phyloP scores from a whole-genome alignment of 2,888 invertebrate species.

The Ophioninae sp. region DNA sequence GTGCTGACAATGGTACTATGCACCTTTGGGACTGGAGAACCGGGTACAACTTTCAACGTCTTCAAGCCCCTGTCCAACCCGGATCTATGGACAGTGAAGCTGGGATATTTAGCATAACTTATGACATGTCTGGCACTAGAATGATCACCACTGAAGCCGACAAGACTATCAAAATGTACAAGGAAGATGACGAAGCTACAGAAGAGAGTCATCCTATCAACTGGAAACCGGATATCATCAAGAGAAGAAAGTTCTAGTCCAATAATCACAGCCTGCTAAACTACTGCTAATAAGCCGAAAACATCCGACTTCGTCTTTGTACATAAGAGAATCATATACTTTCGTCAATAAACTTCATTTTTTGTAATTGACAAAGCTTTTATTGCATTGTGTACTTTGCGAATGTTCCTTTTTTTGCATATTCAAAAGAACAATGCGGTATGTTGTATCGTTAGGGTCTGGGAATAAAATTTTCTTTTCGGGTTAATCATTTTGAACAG shows the following conservation, averaged over 20 bases:
- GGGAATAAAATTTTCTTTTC: no score
- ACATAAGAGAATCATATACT: conserved; percentile 11
- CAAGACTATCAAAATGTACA: conserved; percentile 99
- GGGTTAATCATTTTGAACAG: no score
- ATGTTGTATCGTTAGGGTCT: not conserved
- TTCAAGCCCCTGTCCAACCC: conserved; percentile 97
- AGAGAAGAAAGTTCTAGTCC: conserved; percentile 84
- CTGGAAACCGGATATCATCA: conserved; percentile 98
- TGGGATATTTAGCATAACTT: conserved; percentile 97
- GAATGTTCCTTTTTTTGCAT: not conserved
- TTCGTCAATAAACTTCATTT: conserved; percentile 1
- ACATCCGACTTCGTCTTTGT: not conserved
- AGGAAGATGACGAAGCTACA: conserved; percentile 97
- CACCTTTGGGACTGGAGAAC: conserved; percentile 99
- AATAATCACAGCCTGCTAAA: conserved; percentile 83
- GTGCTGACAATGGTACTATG: conserved; percentile 98
- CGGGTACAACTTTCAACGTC: conserved; percentile 98
- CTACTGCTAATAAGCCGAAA: not conserved
- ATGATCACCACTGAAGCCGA: conserved; percentile 99
- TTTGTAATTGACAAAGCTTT: not conserved
- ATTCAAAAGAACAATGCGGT: not conserved
- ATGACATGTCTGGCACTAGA: conserved; percentile 96
- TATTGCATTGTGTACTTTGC: not conserved
- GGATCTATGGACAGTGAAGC: conserved; percentile 99
- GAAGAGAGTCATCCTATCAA: conserved; percentile 98